Percentiles rank a stretch among this genome's conserved stretches.
Conservation (phyloP, 2,797 vertebrate genomes). For the Poecilia picta region DNA sequence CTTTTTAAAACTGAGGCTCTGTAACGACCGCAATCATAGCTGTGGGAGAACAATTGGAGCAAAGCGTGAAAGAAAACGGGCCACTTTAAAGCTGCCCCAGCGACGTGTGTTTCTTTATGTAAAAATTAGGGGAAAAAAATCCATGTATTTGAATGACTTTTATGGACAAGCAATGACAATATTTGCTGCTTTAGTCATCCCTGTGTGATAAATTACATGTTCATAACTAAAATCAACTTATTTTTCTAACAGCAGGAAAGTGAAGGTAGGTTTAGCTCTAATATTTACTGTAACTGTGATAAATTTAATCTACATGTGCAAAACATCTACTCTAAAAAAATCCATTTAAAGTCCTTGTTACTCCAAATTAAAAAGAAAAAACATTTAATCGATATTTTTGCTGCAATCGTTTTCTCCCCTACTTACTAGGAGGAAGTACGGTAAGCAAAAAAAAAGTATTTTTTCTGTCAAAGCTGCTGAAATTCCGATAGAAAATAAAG, state of each 20-base stretch:
- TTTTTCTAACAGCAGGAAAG: constrained; percentile 31
- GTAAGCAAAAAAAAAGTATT: constrained; percentile 45
- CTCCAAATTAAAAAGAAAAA: not conserved
- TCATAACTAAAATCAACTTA: not conserved
- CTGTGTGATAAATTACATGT: constrained; percentile 13
- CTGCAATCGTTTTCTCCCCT: not conserved
- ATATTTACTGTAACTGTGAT: not conserved
- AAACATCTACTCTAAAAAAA: not conserved
- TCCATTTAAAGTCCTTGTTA: not conserved
- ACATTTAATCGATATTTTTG: not conserved
- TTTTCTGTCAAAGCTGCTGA: constrained; percentile 80
- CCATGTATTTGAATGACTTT: not conserved
- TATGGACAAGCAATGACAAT: constrained; percentile 21
- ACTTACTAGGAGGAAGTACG: constrained; percentile 23
- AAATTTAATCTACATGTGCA: not conserved
- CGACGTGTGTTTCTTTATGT: constrained; percentile 36
- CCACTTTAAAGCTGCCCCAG: constrained; percentile 51
- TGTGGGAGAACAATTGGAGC: constrained; percentile 36
- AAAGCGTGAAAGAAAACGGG: constrained; percentile 16
- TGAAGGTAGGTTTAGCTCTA: constrained; percentile 7
- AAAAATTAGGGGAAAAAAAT: not conserved
- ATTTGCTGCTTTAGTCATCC: constrained; percentile 54
- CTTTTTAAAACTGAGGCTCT: constrained; percentile 65
- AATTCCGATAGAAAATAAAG: constrained; percentile 71
- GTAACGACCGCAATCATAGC: constrained; percentile 55